Evolutionary conservation across 2,797 vertebrate species (phyloP).

Genomic region (Trachops cirrhosus): DNA sequence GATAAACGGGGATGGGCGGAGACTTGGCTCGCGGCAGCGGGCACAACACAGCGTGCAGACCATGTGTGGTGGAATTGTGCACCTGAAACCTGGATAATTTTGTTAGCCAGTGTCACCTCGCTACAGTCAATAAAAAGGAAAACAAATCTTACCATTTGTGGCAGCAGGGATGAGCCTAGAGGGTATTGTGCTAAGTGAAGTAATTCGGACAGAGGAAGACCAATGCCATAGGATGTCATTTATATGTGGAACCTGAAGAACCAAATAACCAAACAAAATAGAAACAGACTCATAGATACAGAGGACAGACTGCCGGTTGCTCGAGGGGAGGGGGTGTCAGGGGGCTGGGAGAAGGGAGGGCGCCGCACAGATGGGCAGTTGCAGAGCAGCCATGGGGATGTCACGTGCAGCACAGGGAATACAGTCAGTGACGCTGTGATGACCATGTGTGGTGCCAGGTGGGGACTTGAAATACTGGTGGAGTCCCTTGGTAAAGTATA

Average conservation of each 20-base stretch:
- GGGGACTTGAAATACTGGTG: neutral
- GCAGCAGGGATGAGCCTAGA: neutral
- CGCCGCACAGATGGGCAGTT: no score
- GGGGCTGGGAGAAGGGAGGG: neutral
- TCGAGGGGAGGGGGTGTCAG: neutral
- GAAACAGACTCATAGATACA: neutral
- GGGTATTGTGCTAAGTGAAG: neutral
- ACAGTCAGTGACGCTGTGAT: neutral
- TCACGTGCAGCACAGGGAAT: neutral
- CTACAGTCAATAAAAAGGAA: neutral
- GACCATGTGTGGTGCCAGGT: neutral
- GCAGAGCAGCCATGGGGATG: neutral
- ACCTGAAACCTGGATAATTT: no score
- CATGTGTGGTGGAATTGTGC: no score
- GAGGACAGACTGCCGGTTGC: neutral
- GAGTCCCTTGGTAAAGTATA: neutral
- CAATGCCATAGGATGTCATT: neutral
- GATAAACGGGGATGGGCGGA: neutral
- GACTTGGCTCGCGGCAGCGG: no score
- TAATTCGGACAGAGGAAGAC: neutral
- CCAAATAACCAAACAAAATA: neutral
- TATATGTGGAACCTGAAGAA: neutral
- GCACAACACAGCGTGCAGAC: no score
- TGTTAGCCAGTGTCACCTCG: no score
- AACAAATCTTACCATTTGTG: neutral